Evolutionary conservation across 2,888 invertebrate species (phyloP).

Genomic region (Lymantria monacha): DNA sequence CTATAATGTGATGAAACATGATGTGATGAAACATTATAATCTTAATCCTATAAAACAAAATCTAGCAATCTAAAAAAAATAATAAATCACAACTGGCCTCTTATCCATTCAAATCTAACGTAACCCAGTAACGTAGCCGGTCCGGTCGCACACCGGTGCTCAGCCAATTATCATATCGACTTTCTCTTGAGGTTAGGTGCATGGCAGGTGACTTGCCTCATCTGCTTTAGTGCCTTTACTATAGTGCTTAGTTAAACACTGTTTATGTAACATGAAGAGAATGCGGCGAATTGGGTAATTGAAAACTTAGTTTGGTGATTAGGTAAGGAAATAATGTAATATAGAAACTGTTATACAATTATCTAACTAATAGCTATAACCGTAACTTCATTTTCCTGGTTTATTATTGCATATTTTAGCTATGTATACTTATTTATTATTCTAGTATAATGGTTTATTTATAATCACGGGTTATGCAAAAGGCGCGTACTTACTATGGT

Average conservation of each 20-base stretch:
- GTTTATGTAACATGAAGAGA: slow-evolving; percentile 21
- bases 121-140: slow-evolving; percentile 34
- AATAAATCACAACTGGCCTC: background rate
- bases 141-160: slow-evolving; percentile 68
- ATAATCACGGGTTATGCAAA: no score
- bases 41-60: background rate
- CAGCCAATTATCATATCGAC: slow-evolving; percentile 80
- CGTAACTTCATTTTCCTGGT: no score
- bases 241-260: slow-evolving; percentile 11
- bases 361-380: no score
- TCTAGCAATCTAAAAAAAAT: background rate
- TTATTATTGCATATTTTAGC: no score
- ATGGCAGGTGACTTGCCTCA: slow-evolving; percentile 37
- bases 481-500: no score
- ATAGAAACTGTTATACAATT: no score
- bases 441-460: no score
- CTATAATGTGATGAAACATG: no score
- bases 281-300: slow-evolving; percentile 15
- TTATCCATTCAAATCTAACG: background rate
- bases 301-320: slow-evolving; percentile 17
- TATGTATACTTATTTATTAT: no score
- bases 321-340: background rate
- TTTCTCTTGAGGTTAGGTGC: slow-evolving; percentile 58
- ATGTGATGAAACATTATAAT: no score
- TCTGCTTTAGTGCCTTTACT: slow-evolving; percentile 20